Base-by-base conservation (phyloP, 2,888 invertebrate species). In the Caenorhabditis imperialis region DNA sequence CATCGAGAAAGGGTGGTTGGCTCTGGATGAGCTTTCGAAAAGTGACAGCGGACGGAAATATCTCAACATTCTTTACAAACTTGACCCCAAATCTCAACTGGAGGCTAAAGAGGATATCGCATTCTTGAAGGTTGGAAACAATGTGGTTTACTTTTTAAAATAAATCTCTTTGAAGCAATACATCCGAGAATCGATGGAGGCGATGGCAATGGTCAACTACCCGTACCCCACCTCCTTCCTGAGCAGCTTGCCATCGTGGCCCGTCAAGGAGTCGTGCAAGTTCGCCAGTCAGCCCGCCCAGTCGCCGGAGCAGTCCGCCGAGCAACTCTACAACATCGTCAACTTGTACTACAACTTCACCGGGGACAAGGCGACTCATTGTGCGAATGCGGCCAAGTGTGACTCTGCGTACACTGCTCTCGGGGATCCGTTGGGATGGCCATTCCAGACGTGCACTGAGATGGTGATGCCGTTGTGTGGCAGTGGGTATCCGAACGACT, bases 381-480 rank as follows among this genome's bases (percentile, higher is more conserved):
- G 86, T 72, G 82, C 84, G 14, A 82, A 84, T 65, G 70, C 81
- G 0, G 74, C 67, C 4, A 78, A 71, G 18, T 82, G 81, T 51
- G 60, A 65, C 35, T 74, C 78, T 35, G 79, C 79, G 1, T 81
- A 75, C 55, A 78, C 75, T 23, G 71, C 79, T 14, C 65, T 86
- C 10, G 85, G 85, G 23, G 84, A 84, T 55, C 81, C 81, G 1
- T 58, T 82, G 25, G 87, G 86, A 18, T 87, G 86, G 87, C 84
- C 85, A 23, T 87, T 82, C 57, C 90, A 95, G 93, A 91, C 93
- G 0, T 98, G 98, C 88, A 95, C 95, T 23, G 97, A 99, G 89
- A 95, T 98, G 93, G 93, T 96, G 71, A 95, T 96, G 94, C 97
- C 97, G 0, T 92, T 93, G 91, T 97, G 97, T 89, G 90, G 92